These are phyloP conservation scores for Sebastes hubbsi DNA, from an alignment of 2,797 vertebrate genomes.

Conservation along the genomic window DNA sequence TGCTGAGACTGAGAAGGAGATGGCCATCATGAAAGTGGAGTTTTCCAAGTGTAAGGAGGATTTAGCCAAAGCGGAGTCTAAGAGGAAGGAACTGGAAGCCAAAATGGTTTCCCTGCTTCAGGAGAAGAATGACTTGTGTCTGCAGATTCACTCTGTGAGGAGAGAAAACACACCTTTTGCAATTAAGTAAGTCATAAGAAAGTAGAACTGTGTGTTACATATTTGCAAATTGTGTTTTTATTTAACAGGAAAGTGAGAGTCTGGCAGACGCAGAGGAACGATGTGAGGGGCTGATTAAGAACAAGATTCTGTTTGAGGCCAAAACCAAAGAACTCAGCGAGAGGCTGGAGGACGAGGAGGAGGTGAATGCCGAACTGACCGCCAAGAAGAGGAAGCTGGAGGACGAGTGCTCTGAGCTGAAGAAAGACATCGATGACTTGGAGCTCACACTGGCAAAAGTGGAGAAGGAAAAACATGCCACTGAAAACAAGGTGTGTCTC, in stretches of 20 bases:
- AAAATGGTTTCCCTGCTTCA: slow-evolving; percentile 88
- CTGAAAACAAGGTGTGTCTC: slow-evolving; percentile 84
- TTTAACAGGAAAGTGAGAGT: slow-evolving; percentile 72
- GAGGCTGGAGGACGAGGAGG: slow-evolving; percentile 88
- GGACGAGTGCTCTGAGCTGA: slow-evolving; percentile 87
- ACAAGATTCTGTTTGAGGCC: slow-evolving; percentile 82
- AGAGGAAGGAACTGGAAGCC: slow-evolving; percentile 87
- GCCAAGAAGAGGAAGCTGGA: slow-evolving; percentile 82
- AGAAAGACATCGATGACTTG: slow-evolving; percentile 89
- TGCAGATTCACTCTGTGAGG: slow-evolving; percentile 88
- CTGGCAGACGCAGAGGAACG: slow-evolving; percentile 74
- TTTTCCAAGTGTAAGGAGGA: slow-evolving; percentile 82
- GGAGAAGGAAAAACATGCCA: slow-evolving; percentile 88
- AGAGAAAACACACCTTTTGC: not conserved
- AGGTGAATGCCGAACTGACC: slow-evolving; percentile 86
- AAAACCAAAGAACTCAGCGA: slow-evolving; percentile 87
- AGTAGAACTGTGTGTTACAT: not conserved
- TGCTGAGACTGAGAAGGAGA: slow-evolving; percentile 90
- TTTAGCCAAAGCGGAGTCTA: slow-evolving; percentile 84
- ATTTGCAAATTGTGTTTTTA: not conserved
- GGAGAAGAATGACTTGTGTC: slow-evolving; percentile 88
- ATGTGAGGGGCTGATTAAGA: slow-evolving; percentile 72
- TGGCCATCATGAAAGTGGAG: slow-evolving; percentile 87
- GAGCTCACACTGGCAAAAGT: slow-evolving; percentile 84
- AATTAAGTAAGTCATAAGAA: not conserved